Evolutionary conservation across 2,113 vertebrate species (phyloP).

Genomic region (Elephas maximus): DNA sequence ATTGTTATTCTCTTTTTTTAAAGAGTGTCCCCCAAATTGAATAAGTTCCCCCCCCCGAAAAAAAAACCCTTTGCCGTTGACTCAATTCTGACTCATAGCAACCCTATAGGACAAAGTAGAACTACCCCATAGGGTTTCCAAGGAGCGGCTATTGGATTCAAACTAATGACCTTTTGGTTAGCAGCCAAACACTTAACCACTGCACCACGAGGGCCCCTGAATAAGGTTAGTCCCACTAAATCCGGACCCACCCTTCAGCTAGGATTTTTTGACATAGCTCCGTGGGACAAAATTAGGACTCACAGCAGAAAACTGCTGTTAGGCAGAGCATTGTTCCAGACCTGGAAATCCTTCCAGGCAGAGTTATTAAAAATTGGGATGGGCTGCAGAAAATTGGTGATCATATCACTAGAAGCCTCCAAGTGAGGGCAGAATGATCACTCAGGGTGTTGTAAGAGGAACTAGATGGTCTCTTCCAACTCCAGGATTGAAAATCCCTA

Average conservation of each 20-base stretch:
- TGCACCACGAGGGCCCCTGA: too few relatives aligned
- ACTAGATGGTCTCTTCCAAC: background rate
- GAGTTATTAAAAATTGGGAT: background rate
- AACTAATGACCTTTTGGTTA: too few relatives aligned
- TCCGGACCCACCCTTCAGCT: background rate
- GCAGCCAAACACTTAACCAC: too few relatives aligned
- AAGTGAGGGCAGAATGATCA: fast-evolving
- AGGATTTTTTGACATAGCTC: background rate
- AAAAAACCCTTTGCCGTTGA: too few relatives aligned
- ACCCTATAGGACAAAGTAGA: too few relatives aligned
- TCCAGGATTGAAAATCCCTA: background rate
- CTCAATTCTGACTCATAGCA: too few relatives aligned
- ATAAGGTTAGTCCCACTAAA: background rate
- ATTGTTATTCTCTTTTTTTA: background rate
- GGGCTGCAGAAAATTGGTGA: background rate
- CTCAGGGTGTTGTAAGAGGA: background rate
- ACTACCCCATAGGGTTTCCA: too few relatives aligned
- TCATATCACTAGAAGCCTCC: background rate
- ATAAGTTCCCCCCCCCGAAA: too few relatives aligned
- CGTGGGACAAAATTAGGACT: slow-evolving; percentile 4
- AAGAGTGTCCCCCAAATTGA: background rate
- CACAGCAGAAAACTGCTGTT: background rate
- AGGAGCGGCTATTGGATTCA: too few relatives aligned
- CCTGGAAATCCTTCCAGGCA: background rate
- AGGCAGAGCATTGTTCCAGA: background rate